These are phyloP conservation scores for Liodrosophila aerea DNA, from an alignment of 2,888 invertebrate genomes.

Conservation along the genomic window DNA sequence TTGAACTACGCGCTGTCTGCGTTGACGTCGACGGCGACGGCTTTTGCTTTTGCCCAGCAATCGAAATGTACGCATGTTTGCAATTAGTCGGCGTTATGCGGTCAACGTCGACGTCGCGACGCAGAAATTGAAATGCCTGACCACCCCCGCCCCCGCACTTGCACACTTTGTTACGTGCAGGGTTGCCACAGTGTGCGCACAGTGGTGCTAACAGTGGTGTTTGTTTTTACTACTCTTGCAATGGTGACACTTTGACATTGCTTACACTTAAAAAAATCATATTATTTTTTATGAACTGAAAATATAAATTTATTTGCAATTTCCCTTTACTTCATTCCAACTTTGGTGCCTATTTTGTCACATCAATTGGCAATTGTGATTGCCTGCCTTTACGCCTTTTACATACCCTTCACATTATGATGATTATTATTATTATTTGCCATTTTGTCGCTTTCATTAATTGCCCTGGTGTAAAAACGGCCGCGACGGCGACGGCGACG, in stretches of 20 bases:
- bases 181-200: no score
- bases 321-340: no score
- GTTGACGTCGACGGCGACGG: conserved; percentile 27
- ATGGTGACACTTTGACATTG: no score
- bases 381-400: conserved; percentile 57
- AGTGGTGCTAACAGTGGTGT: no score
- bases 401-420: conserved; percentile 62
- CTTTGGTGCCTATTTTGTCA: no score
- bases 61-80: conserved; percentile 65
- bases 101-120: conserved; percentile 26
- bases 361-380: no score
- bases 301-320: no score
- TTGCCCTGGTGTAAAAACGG: conserved; percentile 64
- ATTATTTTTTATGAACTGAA: no score
- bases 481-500: conserved; percentile 14
- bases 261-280: no score
- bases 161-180: neutral
- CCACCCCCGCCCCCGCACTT: conserved; percentile 5
- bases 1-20: conserved; percentile 45
- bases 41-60: conserved; percentile 46
- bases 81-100: conserved; percentile 67
- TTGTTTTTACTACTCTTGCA: no score
- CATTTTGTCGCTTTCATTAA: conserved; percentile 74
- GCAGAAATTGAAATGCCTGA: conserved; percentile 31
- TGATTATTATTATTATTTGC: conserved; percentile 65